Conservation (phyloP, 2,888 invertebrate species). For the Margaritifera margaritifera region DNA sequence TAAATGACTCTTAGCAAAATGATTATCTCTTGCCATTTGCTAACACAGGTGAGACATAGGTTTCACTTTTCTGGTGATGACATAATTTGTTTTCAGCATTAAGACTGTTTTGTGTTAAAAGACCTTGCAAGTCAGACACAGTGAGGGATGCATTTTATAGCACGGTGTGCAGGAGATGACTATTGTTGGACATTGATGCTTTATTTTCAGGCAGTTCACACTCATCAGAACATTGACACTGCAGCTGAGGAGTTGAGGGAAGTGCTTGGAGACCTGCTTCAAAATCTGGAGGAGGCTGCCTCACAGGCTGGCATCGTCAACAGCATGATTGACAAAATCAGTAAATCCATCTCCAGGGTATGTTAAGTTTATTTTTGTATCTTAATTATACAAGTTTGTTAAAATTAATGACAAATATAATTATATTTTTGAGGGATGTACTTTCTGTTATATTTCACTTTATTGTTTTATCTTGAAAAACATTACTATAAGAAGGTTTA, state of each 20-base stretch:
- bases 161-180: neutral
- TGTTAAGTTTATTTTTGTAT: neutral
- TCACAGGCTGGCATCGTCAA: constrained; percentile 92
- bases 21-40: too few relatives aligned
- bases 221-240: constrained; percentile 90
- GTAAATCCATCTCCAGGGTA: constrained; percentile 83
- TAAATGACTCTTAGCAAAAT: too few relatives aligned
- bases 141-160: neutral
- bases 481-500: too few relatives aligned
- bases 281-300: constrained; percentile 81
- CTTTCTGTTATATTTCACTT: too few relatives aligned
- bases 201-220: constrained; percentile 79
- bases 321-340: constrained; percentile 90
- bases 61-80: too few relatives aligned
- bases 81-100: too few relatives aligned
- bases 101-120: neutral
- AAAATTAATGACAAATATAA: neutral
- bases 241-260: constrained; percentile 84
- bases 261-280: constrained; percentile 84
- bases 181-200: neutral
- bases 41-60: too few relatives aligned
- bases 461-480: too few relatives aligned
- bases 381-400: neutral
- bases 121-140: too few relatives aligned
- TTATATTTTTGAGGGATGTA: too few relatives aligned